Conservation (phyloP, 2,113 vertebrate species). For the Heterotilapia buettikoferi region DNA sequence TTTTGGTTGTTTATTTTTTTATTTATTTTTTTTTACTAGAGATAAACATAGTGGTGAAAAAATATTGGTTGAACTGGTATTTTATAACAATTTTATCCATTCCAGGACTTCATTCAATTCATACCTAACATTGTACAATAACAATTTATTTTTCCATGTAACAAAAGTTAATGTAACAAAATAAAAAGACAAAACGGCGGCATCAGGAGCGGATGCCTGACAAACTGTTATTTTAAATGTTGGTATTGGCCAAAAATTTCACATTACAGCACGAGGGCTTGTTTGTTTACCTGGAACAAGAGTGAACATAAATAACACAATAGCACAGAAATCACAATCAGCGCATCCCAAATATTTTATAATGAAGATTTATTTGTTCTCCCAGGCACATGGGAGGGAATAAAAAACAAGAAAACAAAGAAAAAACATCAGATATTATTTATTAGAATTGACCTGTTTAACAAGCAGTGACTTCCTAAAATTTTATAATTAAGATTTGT, state of each 20-base stretch:
- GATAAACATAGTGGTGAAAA: background rate
- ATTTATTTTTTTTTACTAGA: background rate
- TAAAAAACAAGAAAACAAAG: background rate
- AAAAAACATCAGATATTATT: background rate
- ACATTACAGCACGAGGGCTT: rapidly evolving
- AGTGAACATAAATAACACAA: rapidly evolving
- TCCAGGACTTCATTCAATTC: background rate
- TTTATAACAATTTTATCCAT: background rate
- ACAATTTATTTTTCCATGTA: background rate
- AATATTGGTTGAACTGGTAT: background rate
- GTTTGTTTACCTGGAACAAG: background rate
- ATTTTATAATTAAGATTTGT: background rate
- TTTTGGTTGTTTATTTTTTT: background rate
- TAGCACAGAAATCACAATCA: background rate
- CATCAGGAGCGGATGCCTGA: rapidly evolving
- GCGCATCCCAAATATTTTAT: background rate
- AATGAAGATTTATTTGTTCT: background rate
- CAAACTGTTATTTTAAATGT: background rate
- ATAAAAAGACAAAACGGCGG: rapidly evolving
- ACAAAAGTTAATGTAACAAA: background rate
- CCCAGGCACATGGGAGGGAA: background rate
- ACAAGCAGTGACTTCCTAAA: background rate
- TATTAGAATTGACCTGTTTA: background rate
- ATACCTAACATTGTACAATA: background rate
- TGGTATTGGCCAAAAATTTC: background rate